phyloP scores from a whole-genome alignment of 2,113 vertebrate species.

The Colistium nudipinnis region DNA sequence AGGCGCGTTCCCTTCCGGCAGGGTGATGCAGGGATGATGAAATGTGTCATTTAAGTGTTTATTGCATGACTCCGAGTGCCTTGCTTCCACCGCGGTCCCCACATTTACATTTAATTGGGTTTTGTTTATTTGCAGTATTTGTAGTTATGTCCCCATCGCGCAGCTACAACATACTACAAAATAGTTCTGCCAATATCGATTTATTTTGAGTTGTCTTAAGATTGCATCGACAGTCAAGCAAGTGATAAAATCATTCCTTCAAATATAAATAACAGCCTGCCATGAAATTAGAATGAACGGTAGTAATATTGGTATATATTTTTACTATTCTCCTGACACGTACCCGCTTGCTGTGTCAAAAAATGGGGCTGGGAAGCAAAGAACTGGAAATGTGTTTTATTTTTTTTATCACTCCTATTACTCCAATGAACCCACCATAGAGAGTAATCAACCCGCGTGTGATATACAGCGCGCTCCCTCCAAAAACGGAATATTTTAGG shows the following conservation, averaged over 20 bases:
- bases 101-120: slow-evolving; percentile 1
- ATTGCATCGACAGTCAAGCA: not conserved
- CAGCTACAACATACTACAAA: not conserved
- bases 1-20: slow-evolving; percentile 33
- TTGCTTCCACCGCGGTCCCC: slow-evolving; percentile 13
- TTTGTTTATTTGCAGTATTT: not conserved
- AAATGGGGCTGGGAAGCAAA: too few species aligned
- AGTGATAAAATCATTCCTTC: not conserved
- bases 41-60: slow-evolving; percentile 45
- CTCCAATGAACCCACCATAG: not conserved
- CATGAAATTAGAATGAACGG: too few species aligned
- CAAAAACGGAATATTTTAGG: not conserved
- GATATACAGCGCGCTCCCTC: not conserved
- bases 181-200: not conserved
- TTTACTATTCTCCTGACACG: too few species aligned
- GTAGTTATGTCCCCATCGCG: not conserved
- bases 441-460: not conserved
- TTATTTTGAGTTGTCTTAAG: not conserved
- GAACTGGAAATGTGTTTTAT: too few species aligned
- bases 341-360: too few species aligned
- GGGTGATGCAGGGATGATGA: slow-evolving; percentile 37
- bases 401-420: too few species aligned
- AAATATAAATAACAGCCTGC: too few species aligned
- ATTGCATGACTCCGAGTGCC: slow-evolving; percentile 14
- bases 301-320: too few species aligned